Base-by-base conservation (phyloP, 2,888 invertebrate species). In the Ametastegia equiseti region DNA sequence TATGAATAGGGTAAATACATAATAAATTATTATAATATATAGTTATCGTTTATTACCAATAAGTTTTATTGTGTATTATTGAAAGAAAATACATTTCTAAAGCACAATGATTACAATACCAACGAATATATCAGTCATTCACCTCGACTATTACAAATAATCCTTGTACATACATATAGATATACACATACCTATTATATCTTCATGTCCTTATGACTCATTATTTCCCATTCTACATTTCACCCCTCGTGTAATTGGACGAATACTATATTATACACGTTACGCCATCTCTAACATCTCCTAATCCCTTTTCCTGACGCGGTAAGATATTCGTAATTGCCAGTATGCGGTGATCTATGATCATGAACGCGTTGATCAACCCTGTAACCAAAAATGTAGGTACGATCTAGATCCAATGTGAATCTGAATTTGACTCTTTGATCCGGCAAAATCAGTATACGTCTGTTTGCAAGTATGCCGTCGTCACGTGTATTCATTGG, bases 11-110 rank as follows among this genome's bases (percentile, higher is more conserved):
- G 45, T 67, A 39, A 67, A 67, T n/a, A n/a, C n/a, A n/a, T 67
- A 36, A 79, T 47, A 30, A 79, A 78, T 60, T 5, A 75, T 78
- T 42, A 60, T 45, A 45, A 73, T 63, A n/a, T n/a, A 81, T 77
- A 81, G 81, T 75, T 81, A 73, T 73, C 81, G 63, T 81, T 81
- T 73, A 75, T 75, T 81, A 75, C 81, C 75, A 39, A 77, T 81
- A 81, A 81, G 81, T 81, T 81, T 57, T 60, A 75, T 81, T 75
- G 81, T 81, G 81, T 81, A 77, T 75, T 75, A 63, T 81, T 73
- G 60, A 81, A 75, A 23, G 75, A 81, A 75, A 81, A 81, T 81
- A 81, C 81, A 81, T 81, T 81, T 81, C 75, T 75, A 81, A 75
- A 80, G 80, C 80, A 80, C 81, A 81, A 75, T 75, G 81, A 71